Evolutionary conservation across 2,113 vertebrate species (phyloP).

Genomic region (Mellivora capensis): DNA sequence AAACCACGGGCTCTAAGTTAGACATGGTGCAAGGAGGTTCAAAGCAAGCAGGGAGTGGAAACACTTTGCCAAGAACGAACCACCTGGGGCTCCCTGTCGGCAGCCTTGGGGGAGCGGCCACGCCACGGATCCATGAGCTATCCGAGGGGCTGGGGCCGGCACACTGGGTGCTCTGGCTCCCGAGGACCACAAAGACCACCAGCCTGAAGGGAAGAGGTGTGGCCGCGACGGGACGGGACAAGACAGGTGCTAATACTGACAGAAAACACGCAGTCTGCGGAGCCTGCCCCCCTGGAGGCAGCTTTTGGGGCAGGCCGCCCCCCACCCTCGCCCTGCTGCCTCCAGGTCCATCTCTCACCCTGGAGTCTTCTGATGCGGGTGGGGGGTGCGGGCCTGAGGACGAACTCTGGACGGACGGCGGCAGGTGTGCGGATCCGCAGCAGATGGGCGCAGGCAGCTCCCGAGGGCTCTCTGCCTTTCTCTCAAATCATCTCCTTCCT

Average conservation of each 20-base stretch:
- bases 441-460: not conserved
- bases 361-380: not conserved
- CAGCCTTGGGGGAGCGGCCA: not conserved
- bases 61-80: not conserved
- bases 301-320: not conserved
- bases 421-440: fast-evolving
- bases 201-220: fast-evolving
- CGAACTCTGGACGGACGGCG: not conserved
- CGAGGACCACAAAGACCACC: not conserved
- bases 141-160: not conserved
- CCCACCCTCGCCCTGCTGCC: not conserved
- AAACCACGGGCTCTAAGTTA: not conserved
- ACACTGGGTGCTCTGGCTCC: not conserved
- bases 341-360: not conserved
- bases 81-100: fast-evolving
- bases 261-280: fast-evolving
- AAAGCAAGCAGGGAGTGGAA: not conserved
- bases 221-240: not conserved
- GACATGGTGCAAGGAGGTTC: not conserved
- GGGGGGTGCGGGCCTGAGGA: not conserved
- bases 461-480: not conserved
- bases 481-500: not conserved
- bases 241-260: slow-evolving; percentile 63
- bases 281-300: not conserved
- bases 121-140: slow-evolving; percentile 62